Percentiles rank a stretch among this genome's conserved stretches.
Conservation (phyloP, 2,888 invertebrate genomes). For the Agriopis leucophaearia region DNA sequence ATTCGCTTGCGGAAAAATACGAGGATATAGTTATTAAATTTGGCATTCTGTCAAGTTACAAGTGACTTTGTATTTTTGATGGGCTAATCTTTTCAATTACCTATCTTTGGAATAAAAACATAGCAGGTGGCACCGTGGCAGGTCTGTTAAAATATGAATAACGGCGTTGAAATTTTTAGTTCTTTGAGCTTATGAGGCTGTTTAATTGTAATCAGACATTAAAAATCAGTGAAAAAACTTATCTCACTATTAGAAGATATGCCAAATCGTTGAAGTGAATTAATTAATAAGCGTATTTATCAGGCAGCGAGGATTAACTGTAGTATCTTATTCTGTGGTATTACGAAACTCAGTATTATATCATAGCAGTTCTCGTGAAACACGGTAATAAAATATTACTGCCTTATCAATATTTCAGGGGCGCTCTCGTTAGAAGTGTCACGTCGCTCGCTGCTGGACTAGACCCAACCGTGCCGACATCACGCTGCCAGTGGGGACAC, state of each 20-base stretch:
- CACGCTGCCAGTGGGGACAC: conserved; percentile 24
- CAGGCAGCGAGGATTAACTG: not conserved
- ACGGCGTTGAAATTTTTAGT: not conserved
- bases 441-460: conserved; percentile 27
- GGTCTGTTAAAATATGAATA: not conserved
- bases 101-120: conserved; percentile 1
- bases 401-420: conserved; percentile 10
- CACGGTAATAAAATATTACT: conserved; percentile 16
- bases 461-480: conserved; percentile 21
- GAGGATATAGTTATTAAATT: not conserved
- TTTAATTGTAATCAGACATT: not conserved
- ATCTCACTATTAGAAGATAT: not conserved
- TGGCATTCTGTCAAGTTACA: conserved; percentile 14
- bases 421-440: not conserved
- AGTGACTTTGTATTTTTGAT: conserved; percentile 22
- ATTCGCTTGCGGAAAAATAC: conserved; percentile 17
- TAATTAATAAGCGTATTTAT: not conserved
- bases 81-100: conserved; percentile 22
- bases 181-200: not conserved
- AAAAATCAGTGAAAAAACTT: not conserved
- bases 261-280: not conserved
- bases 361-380: conserved; percentile 7
- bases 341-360: conserved; percentile 3
- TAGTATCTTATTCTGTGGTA: not conserved
- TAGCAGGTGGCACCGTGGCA: too few relatives aligned